phyloP scores from a whole-genome alignment of 2,113 vertebrate genomes.

The Machaerirhynchus nigripectus region DNA sequence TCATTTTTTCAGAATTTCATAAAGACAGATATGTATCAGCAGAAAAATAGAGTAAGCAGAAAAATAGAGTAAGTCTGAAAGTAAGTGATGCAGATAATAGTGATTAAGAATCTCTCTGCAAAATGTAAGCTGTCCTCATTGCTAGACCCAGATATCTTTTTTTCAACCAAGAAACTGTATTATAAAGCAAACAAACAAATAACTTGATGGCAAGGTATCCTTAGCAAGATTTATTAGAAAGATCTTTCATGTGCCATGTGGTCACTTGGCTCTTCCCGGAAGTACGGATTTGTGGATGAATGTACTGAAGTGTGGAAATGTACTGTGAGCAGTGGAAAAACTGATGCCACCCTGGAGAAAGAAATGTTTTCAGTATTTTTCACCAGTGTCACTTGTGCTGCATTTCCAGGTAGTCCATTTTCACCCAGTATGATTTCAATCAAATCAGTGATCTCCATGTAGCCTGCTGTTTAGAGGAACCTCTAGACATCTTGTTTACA shows the following conservation, averaged over 20 bases:
- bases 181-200: not conserved
- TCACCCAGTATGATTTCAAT: conserved; percentile 39
- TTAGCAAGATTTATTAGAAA: conserved; percentile 65
- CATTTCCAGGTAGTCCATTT: conserved; percentile 21
- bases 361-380: not conserved
- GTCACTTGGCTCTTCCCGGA: not conserved
- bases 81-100: conserved; percentile 50
- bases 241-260: conserved; percentile 42
- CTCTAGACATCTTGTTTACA: not conserved
- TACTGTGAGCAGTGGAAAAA: not conserved
- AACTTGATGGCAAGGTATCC: conserved; percentile 40
- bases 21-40: conserved; percentile 22
- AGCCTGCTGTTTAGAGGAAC: conserved; percentile 42
- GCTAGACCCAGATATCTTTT: conserved; percentile 16
- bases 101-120: conserved; percentile 32
- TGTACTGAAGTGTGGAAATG: not conserved
- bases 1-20: conserved; percentile 42
- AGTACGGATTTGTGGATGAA: not conserved
- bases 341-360: not conserved
- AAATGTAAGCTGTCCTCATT: conserved; percentile 16
- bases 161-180: conserved; percentile 42
- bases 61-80: conserved; percentile 59
- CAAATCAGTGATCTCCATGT: conserved; percentile 20
- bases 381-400: not conserved
- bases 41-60: conserved; percentile 44